phyloP scores from a whole-genome alignment of 2,888 invertebrate species.

The Lamproptera curius region DNA sequence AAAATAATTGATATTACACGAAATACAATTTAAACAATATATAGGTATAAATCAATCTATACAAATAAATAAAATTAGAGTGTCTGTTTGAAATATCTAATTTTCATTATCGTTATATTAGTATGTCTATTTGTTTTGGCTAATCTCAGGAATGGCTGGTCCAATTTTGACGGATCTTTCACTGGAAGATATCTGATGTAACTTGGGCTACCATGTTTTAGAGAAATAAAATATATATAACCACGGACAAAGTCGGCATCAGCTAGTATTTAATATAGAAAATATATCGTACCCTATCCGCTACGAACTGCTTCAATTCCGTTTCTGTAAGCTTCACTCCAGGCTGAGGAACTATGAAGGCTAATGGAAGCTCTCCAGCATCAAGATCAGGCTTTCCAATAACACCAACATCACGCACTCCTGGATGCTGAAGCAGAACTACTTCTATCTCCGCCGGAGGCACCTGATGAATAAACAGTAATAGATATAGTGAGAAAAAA shows the following conservation, averaged over 20 bases:
- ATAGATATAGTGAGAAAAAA: too few relatives aligned
- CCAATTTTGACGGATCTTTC: too few relatives aligned
- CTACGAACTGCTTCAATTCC: constrained; percentile 76
- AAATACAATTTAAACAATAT: not conserved
- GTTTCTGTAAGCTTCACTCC: constrained; percentile 66
- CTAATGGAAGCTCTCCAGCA: constrained; percentile 85
- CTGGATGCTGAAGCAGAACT: constrained; percentile 82
- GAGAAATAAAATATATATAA: not conserved
- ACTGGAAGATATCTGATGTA: too few relatives aligned
- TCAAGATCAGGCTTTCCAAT: constrained; percentile 84
- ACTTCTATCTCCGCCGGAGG: constrained; percentile 91
- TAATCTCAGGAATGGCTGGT: too few relatives aligned
- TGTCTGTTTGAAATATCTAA: too few relatives aligned
- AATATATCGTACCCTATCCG: constrained; percentile 59
- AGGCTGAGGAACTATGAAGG: constrained; percentile 82
- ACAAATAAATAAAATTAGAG: too few relatives aligned
- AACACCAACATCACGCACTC: constrained; percentile 87
- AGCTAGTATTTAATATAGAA: not conserved
- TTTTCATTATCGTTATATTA: too few relatives aligned
- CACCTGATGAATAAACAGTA: too few relatives aligned
- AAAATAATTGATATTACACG: not conserved
- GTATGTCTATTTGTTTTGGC: not conserved
- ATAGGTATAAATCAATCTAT: too few relatives aligned
- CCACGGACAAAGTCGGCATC: not conserved
- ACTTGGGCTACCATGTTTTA: not conserved